A percentile compares a stretch with the other conserved stretches of the same genome.
Conservation (phyloP, 2,113 vertebrate genomes). For the Thamnophis sirtalis region DNA sequence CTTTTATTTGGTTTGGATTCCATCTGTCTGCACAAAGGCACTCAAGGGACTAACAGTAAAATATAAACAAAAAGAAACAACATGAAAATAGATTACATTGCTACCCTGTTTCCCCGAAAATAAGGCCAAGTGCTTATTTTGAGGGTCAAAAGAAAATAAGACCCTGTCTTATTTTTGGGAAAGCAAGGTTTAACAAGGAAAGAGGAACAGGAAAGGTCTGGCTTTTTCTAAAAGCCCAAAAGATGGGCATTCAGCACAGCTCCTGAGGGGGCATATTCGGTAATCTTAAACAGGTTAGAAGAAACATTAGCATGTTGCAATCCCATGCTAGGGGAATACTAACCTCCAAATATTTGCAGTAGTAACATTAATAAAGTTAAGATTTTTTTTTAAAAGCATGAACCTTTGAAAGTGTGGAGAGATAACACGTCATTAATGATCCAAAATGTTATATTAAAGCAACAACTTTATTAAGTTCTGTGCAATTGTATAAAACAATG, state of each 20-base stretch:
- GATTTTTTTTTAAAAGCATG: background rate
- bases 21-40: background rate
- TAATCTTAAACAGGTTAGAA: background rate
- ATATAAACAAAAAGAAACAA: background rate
- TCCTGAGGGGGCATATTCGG: background rate
- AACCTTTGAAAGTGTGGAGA: no score
- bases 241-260: background rate
- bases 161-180: no score
- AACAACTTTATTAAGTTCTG: background rate
- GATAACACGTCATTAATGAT: background rate
- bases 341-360: background rate
- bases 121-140: no score
- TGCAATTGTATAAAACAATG: background rate
- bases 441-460: background rate
- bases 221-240: background rate
- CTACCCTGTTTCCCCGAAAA: background rate
- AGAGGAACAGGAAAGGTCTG: background rate
- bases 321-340: no score
- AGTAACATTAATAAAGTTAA: background rate
- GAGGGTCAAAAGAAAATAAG: no score
- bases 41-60: background rate
- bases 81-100: background rate
- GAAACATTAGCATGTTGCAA: background rate
- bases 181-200: background rate
- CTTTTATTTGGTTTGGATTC: background rate